phyloP scores from a whole-genome alignment of 2,888 invertebrate species.

The Agrenia bidenticulata region DNA sequence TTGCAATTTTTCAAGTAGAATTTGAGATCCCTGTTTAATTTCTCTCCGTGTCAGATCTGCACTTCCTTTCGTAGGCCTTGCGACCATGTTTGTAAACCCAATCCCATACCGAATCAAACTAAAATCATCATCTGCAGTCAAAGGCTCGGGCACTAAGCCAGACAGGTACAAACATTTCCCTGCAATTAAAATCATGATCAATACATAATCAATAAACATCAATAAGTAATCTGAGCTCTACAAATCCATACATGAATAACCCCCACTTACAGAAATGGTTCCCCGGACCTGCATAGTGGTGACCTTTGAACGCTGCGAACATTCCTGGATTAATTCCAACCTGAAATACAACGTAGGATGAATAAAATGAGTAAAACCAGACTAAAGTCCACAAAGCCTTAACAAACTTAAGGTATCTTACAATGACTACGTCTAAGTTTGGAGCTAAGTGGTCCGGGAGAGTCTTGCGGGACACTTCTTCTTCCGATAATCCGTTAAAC shows the following conservation, averaged over 20 bases:
- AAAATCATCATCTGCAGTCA: constrained; percentile 95
- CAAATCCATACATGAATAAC: too few relatives aligned
- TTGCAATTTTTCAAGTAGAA: constrained; percentile 83
- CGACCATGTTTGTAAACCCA: constrained; percentile 97
- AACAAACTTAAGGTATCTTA: constrained; percentile 60
- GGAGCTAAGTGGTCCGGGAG: constrained; percentile 91
- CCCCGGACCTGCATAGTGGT: constrained; percentile 97
- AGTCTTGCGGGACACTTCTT: constrained; percentile 88
- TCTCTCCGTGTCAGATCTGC: constrained; percentile 91
- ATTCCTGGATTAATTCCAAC: constrained; percentile 97
- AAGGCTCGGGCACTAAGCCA: constrained; percentile 89
- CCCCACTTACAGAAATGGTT: constrained; percentile 88
- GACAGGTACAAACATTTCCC: constrained; percentile 94
- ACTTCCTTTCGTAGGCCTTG: constrained; percentile 91
- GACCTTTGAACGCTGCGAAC: constrained; percentile 96
- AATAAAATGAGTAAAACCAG: too few relatives aligned
- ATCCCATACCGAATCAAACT: constrained; percentile 90
- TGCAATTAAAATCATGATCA: constrained; percentile 54
- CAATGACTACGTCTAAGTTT: constrained; percentile 96
- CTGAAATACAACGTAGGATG: too few relatives aligned
- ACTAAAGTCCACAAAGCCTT: too few relatives aligned
- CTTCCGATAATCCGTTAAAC: constrained; percentile 94
- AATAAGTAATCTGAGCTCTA: too few relatives aligned
- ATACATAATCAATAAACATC: constrained; percentile 24
- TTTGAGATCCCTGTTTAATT: constrained; percentile 87